Evolutionary conservation across 2,888 invertebrate genomes (phyloP).

Genomic region (Dione vanillae): DNA sequence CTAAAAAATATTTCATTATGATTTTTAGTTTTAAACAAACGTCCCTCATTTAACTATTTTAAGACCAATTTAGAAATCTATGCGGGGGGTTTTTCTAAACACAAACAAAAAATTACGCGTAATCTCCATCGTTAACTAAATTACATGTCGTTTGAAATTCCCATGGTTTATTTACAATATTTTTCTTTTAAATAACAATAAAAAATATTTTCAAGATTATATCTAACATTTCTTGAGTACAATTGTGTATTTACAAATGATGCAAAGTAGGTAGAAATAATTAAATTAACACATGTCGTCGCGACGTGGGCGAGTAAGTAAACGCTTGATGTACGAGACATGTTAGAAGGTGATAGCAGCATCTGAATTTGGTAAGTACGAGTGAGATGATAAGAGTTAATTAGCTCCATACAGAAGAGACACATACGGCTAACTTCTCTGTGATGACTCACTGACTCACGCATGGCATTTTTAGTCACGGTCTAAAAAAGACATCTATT

Average conservation of each 20-base stretch:
- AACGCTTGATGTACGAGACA: conserved; percentile 53
- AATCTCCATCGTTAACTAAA: conserved; percentile 4
- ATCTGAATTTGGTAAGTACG: conserved; percentile 55
- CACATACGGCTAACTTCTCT: conserved; percentile 66
- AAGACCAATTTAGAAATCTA: not conserved
- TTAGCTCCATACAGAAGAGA: conserved; percentile 60
- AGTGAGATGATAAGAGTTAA: conserved; percentile 67
- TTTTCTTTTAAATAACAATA: not conserved
- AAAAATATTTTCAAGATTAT: conserved; percentile 28
- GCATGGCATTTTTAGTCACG: conserved; percentile 51
- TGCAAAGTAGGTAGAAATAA: conserved; percentile 62
- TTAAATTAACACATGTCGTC: conserved; percentile 76
- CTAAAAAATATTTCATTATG: not conserved
- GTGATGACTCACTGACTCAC: conserved; percentile 65
- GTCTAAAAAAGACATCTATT: conserved; percentile 38
- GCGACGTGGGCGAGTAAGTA: conserved; percentile 61
- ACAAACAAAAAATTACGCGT: not conserved
- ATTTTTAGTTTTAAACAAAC: not conserved
- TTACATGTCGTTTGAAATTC: not conserved
- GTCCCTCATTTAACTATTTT: not conserved
- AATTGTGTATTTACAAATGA: conserved; percentile 51
- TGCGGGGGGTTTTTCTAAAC: conserved; percentile 12
- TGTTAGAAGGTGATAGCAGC: conserved; percentile 63
- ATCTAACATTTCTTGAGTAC: conserved; percentile 41
- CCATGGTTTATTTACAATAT: not conserved